Conservation (phyloP, 2,797 vertebrate genomes). For the Heteromormyrus szaboi region DNA sequence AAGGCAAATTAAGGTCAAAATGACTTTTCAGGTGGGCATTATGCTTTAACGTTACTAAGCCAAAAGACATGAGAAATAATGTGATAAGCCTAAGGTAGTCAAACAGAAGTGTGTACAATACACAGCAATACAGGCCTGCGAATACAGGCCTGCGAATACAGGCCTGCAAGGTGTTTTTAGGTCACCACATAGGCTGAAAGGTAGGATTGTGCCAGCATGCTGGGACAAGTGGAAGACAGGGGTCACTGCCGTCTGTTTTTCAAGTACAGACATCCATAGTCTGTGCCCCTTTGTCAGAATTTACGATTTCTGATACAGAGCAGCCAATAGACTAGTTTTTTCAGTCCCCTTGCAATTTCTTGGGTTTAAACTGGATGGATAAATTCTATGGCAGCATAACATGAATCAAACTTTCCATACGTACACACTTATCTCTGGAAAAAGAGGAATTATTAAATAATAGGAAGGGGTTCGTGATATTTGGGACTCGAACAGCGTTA, state of each 20-base stretch:
- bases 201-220: not conserved
- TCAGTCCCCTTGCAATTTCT: conserved; percentile 40
- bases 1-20: not conserved
- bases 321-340: conserved; percentile 32
- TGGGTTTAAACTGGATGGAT: not conserved
- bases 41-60: not conserved
- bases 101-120: conserved; percentile 27
- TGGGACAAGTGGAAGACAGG: not conserved
- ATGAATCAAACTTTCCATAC: not conserved
- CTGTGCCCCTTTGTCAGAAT: conserved; percentile 47
- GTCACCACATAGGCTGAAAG: conserved; percentile 59
- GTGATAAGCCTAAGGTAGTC: conserved; percentile 60
- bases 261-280: conserved; percentile 65
- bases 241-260: conserved; percentile 29
- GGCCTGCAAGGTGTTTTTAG: conserved; percentile 72
- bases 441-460: conserved; percentile 18
- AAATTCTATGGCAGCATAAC: not conserved
- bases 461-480: conserved; percentile 23
- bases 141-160: conserved; percentile 68
- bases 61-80: conserved; percentile 27
- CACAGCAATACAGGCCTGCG: conserved; percentile 67
- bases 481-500: conserved; percentile 48
- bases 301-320: conserved; percentile 45
- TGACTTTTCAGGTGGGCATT: not conserved
- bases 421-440: not conserved